These are phyloP conservation scores for Brenthis ino DNA, from an alignment of 2,888 invertebrate genomes.

Conservation along the genomic window DNA sequence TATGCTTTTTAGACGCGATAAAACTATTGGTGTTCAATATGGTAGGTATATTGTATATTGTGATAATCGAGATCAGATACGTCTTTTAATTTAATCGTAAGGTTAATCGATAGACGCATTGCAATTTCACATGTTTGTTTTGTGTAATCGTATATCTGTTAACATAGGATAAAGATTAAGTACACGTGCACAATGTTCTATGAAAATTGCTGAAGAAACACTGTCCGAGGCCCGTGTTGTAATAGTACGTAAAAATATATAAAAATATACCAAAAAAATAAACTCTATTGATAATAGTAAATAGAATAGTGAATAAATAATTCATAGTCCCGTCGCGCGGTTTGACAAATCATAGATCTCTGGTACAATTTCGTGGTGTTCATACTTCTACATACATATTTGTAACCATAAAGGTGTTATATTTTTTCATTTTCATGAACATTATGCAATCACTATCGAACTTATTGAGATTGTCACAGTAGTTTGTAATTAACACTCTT, in stretches of 20 bases:
- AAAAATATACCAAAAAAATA: conserved; percentile 29
- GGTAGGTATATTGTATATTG: conserved; percentile 44
- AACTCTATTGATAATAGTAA: conserved; percentile 29
- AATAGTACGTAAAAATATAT: conserved; percentile 20
- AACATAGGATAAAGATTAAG: conserved; percentile 64
- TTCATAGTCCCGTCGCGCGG: conserved; percentile 26
- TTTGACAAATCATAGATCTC: conserved; percentile 30
- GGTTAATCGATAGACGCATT: conserved; percentile 60
- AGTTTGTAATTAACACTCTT: conserved; percentile 76
- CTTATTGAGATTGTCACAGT: conserved; percentile 71
- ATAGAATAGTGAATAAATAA: conserved; percentile 24
- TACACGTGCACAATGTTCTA: conserved; percentile 69
- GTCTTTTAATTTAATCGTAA: conserved; percentile 57
- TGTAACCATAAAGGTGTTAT: conserved; percentile 31
- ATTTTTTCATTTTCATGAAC: conserved; percentile 56
- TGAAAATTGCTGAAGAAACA: conserved; percentile 42
- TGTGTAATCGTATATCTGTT: conserved; percentile 71
- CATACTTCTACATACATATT: conserved; percentile 29
- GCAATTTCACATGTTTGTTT: conserved; percentile 67
- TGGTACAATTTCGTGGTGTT: conserved; percentile 33
- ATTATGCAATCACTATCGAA: conserved; percentile 64
- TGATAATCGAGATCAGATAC: conserved; percentile 51
- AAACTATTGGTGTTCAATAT: conserved; percentile 43
- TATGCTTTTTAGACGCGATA: conserved; percentile 43
- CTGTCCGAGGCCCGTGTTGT: conserved; percentile 27